Percentiles rank a stretch among this genome's conserved stretches.
Evolutionary conservation across 2,113 vertebrate genomes (phyloP).

Genomic region (Menidia beryllina): DNA sequence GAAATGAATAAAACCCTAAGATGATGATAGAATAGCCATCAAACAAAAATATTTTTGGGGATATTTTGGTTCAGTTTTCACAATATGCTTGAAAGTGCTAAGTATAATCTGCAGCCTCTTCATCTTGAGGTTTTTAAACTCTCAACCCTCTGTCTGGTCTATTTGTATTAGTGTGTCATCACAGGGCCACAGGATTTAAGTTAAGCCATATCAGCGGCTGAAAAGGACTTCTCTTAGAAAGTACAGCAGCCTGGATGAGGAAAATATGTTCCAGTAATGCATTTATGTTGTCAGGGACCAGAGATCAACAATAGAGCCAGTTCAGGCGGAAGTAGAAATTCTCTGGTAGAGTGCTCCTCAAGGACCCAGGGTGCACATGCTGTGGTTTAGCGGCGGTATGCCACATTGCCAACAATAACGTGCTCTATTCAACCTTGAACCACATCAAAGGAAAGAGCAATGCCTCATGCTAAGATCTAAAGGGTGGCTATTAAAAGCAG

Average conservation of each 20-base stretch:
- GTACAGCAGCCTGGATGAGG: constrained; percentile 59
- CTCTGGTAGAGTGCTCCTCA: constrained; percentile 47
- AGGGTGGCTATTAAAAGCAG: constrained; percentile 58
- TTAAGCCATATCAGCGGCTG: constrained; percentile 64
- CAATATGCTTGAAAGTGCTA: constrained; percentile 5
- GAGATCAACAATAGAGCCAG: constrained; percentile 60
- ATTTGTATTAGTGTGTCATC: constrained; percentile 58
- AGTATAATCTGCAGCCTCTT: constrained; percentile 42
- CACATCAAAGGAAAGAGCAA: constrained; percentile 32
- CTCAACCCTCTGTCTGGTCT: constrained; percentile 47
- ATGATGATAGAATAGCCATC: background rate
- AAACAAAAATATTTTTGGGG: too few relatives aligned
- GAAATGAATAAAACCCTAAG: constrained; percentile 5
- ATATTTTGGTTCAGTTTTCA: constrained; percentile 20
- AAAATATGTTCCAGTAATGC: constrained; percentile 56
- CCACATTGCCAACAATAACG: constrained; percentile 37
- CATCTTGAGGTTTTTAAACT: constrained; percentile 45
- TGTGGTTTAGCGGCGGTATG: constrained; percentile 49
- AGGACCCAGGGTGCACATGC: constrained; percentile 47
- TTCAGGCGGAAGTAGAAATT: constrained; percentile 49
- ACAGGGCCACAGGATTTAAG: constrained; percentile 63
- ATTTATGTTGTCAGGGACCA: constrained; percentile 52
- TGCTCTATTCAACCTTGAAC: constrained; percentile 52
- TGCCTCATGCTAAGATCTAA: constrained; percentile 37
- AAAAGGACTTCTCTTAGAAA: constrained; percentile 59